Percentiles rank a stretch among this genome's conserved stretches.
Evolutionary conservation across 1,140 invertebrate genomes (phyloP).

Genomic region (Tyrophagus putrescentiae): DNA sequence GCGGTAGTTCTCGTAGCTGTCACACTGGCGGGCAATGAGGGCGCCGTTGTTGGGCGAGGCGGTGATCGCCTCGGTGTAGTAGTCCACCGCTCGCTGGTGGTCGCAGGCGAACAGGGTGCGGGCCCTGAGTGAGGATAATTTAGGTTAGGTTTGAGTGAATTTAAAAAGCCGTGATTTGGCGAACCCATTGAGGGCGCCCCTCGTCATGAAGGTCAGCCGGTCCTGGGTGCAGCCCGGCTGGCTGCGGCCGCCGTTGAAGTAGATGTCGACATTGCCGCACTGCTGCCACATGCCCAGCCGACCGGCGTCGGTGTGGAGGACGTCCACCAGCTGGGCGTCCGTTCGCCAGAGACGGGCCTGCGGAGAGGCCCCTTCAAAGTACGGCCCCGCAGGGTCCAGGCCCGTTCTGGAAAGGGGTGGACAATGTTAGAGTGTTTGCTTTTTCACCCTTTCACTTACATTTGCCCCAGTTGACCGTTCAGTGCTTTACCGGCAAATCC

Average conservation of each 20-base stretch:
- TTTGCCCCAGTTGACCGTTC: slow-evolving; percentile 18
- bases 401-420: too few species aligned
- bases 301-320: slow-evolving; percentile 58
- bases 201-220: background rate
- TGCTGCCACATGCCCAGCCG: slow-evolving; percentile 5
- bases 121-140: background rate
- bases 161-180: too few species aligned
- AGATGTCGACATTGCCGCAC: slow-evolving; percentile 51
- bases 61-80: slow-evolving; percentile 64
- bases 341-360: slow-evolving; percentile 50
- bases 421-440: too few species aligned
- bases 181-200: background rate
- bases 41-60: slow-evolving; percentile 46
- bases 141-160: too few species aligned
- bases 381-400: background rate
- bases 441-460: too few species aligned
- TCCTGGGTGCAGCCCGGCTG: slow-evolving; percentile 48
- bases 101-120: slow-evolving; percentile 42
- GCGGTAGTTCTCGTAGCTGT: slow-evolving; percentile 43
- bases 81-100: slow-evolving; percentile 64
- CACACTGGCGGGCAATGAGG: slow-evolving; percentile 62
- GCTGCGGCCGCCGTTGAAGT: slow-evolving; percentile 50
- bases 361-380: slow-evolving; percentile 24
- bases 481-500: slow-evolving; percentile 26
- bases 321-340: slow-evolving; percentile 81